Evolutionary conservation across 2,888 invertebrate genomes (phyloP).

Genomic region (Anorthoa munda): DNA sequence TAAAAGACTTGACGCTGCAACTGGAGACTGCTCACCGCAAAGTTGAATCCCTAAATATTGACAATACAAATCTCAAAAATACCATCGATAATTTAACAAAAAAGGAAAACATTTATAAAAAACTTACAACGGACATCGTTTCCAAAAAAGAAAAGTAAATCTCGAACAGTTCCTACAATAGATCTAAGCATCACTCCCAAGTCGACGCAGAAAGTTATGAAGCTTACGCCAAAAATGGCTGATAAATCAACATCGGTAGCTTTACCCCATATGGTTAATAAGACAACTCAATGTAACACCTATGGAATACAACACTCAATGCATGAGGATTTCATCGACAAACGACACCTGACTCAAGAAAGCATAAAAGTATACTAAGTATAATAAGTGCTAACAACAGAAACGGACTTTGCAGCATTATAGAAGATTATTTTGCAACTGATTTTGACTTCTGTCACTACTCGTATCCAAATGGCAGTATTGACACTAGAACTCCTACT

Average conservation of each 20-base stretch:
- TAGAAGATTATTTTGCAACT: no score
- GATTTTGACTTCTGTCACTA: no score
- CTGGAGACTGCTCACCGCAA: conserved; percentile 15
- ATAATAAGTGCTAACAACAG: no score
- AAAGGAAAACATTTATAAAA: conserved; percentile 14
- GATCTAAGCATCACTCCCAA: background rate
- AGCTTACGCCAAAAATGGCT: background rate
- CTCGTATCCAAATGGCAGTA: no score
- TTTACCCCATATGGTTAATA: conserved; percentile 4
- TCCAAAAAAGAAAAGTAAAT: conserved; percentile 3
- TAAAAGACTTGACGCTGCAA: conserved; percentile 9
- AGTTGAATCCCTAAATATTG: conserved; percentile 15
- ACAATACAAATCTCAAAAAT: conserved; percentile 5
- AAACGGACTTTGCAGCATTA: no score
- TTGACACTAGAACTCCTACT: no score
- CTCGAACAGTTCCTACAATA: background rate
- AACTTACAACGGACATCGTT: conserved; percentile 4
- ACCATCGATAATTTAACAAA: conserved; percentile 7
- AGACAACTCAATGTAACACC: conserved; percentile 13
- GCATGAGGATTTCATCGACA: no score
- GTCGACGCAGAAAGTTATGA: conserved; percentile 4
- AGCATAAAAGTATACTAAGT: no score
- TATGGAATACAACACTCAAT: no score
- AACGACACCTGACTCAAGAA: no score
- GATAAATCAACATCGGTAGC: background rate